phyloP scores from a whole-genome alignment of 2,113 vertebrate genomes.

The Tachysurus fulvidraco region DNA sequence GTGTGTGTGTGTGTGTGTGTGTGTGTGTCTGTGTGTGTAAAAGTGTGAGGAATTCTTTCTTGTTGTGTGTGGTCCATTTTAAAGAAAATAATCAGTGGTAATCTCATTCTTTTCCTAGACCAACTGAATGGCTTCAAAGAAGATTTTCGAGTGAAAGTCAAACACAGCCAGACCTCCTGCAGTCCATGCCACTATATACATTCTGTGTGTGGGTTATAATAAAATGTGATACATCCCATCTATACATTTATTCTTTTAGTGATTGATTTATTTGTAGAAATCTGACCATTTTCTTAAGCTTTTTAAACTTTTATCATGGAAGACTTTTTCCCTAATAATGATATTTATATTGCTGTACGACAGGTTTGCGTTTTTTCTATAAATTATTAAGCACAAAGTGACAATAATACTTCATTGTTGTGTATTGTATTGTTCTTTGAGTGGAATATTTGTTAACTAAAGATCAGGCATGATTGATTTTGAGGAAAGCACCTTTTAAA shows the following conservation, averaged over 20 bases:
- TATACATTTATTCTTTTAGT: background rate
- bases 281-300: background rate
- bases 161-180: conserved; percentile 66
- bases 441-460: background rate
- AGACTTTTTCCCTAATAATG: background rate
- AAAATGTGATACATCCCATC: background rate
- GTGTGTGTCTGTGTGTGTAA: background rate
- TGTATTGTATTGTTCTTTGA: background rate
- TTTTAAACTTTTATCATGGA: background rate
- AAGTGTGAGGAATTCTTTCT: conserved; percentile 28
- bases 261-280: background rate
- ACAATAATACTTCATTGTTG: background rate
- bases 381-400: background rate
- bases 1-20: background rate
- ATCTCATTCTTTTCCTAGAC: conserved; percentile 69
- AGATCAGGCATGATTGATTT: background rate
- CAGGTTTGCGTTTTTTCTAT: background rate
- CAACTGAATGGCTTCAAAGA: conserved; percentile 65
- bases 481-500: conserved; percentile 12
- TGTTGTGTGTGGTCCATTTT: conserved; percentile 27
- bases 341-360: background rate
- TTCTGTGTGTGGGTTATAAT: background rate
- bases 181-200: conserved; percentile 62
- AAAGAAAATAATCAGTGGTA: conserved; percentile 70
- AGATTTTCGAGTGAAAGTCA: conserved; percentile 65